Evolutionary conservation across 2,113 vertebrate species (phyloP).

Genomic region (Todiramphus saurophagus): DNA sequence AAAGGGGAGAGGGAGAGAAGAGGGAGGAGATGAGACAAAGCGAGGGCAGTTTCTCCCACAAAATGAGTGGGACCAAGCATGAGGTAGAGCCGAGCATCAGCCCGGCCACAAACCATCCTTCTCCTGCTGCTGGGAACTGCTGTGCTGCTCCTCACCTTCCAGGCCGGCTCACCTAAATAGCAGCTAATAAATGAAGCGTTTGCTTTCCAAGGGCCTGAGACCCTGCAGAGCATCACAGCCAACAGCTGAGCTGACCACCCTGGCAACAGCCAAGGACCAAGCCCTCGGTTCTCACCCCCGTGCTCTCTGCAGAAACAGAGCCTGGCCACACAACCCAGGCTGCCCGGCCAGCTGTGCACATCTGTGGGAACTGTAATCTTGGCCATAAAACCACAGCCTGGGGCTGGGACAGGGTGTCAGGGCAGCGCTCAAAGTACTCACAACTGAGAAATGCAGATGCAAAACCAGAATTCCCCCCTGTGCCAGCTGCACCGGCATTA

Average conservation of each 20-base stretch:
- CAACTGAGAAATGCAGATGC: not conserved
- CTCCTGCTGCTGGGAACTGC: not conserved
- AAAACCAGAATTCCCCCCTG: not conserved
- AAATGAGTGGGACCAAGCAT: not conserved
- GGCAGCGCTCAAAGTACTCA: fast-evolving
- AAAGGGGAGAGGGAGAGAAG: not conserved
- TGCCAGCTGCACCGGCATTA: not conserved
- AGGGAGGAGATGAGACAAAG: not conserved
- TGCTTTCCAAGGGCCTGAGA: not conserved
- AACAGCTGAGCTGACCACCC: not conserved
- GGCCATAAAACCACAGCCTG: not conserved
- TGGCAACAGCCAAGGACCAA: not conserved
- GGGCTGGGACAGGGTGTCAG: not conserved
- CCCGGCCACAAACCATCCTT: not conserved
- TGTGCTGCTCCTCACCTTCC: not conserved
- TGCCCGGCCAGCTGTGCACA: not conserved
- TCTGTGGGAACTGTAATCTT: not conserved
- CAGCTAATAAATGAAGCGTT: not conserved
- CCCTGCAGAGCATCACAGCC: fast-evolving
- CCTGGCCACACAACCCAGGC: not conserved
- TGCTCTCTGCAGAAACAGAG: not conserved
- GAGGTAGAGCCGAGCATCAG: not conserved
- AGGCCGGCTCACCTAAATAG: not conserved
- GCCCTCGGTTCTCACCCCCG: not conserved
- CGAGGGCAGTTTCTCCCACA: not conserved